phyloP scores from a whole-genome alignment of 2,888 invertebrate genomes.

The Nemapogon koenigi region DNA sequence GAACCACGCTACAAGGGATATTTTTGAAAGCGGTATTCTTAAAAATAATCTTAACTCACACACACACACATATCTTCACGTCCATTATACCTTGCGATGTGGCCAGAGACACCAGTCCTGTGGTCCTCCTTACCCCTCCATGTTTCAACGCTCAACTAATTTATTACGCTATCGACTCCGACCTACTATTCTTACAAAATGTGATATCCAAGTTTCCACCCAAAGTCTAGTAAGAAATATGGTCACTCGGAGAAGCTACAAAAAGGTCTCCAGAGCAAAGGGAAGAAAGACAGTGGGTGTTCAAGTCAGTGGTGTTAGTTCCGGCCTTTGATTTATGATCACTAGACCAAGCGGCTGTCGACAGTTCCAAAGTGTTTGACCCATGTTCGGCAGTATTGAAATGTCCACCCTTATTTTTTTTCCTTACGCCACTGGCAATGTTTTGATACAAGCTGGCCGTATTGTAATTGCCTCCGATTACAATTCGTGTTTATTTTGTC shows the following conservation, averaged over 20 bases:
- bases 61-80: too few species aligned
- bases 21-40: too few species aligned
- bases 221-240: not conserved
- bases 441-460: slow-evolving; percentile 33
- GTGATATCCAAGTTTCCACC: not conserved
- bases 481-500: not conserved
- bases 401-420: slow-evolving; percentile 11
- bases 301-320: slow-evolving; percentile 24
- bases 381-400: slow-evolving; percentile 4
- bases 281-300: slow-evolving; percentile 3
- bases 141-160: too few species aligned
- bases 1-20: too few species aligned
- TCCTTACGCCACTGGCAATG: slow-evolving; percentile 27
- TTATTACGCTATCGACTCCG: too few species aligned
- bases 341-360: slow-evolving; percentile 8
- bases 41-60: too few species aligned
- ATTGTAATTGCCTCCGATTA: slow-evolving; percentile 39
- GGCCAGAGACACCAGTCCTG: too few species aligned
- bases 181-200: too few species aligned
- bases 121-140: too few species aligned
- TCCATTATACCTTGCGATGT: too few species aligned
- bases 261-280: not conserved
- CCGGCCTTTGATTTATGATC: slow-evolving; percentile 31
- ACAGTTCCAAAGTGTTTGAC: slow-evolving; percentile 4
- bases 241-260: not conserved